phyloP scores from a whole-genome alignment of 2,113 vertebrate species.

The Gnathonemus echidnorhynchus region DNA sequence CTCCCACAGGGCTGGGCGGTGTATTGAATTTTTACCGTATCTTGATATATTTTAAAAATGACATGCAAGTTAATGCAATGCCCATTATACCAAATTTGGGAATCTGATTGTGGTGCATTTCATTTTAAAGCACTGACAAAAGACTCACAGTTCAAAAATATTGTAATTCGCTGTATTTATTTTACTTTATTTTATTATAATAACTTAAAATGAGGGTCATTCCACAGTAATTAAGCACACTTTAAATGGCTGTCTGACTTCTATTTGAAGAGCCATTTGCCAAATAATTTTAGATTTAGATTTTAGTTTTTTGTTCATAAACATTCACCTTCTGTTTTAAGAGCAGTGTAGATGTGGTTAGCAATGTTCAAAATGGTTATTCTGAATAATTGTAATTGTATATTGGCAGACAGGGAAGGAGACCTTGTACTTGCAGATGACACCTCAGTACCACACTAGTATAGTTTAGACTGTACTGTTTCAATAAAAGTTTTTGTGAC shows the following conservation, averaged over 20 bases:
- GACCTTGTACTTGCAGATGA: too few relatives aligned
- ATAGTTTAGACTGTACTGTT: not conserved
- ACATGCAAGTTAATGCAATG: not conserved
- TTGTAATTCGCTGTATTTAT: not conserved
- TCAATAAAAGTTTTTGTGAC: not conserved
- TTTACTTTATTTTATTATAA: not conserved
- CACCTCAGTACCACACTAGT: too few relatives aligned
- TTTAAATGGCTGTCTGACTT: not conserved
- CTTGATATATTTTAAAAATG: not conserved
- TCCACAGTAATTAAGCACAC: not conserved
- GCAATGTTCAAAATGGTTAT: too few relatives aligned
- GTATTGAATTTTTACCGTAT: not conserved
- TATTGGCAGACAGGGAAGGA: too few relatives aligned
- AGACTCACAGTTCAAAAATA: not conserved
- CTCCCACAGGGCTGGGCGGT: slow-evolving; percentile 34
- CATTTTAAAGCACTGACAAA: not conserved
- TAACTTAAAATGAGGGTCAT: not conserved
- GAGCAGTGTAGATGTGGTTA: too few relatives aligned
- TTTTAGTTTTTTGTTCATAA: too few relatives aligned
- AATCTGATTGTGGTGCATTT: not conserved
- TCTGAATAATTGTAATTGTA: too few relatives aligned
- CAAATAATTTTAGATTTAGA: not conserved
- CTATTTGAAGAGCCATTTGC: not conserved
- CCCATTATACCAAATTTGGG: too few relatives aligned
- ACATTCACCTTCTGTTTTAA: not conserved